phyloP scores from a whole-genome alignment of 2,113 vertebrate species.

The Baryphthengus martii region DNA sequence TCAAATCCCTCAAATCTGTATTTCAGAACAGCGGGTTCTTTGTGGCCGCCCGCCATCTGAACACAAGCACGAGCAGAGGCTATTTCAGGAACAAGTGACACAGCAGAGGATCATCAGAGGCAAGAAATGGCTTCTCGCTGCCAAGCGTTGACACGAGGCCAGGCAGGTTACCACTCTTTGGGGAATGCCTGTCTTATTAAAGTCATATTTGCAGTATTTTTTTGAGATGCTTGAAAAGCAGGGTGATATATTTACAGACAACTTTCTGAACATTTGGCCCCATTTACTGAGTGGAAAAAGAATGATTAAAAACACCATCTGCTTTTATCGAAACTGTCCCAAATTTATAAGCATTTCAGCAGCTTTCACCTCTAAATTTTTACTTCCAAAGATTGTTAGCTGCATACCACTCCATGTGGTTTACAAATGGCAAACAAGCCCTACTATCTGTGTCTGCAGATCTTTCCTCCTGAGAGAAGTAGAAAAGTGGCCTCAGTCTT shows the following conservation, averaged over 20 bases:
- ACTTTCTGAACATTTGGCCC: not conserved
- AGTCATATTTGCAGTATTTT: not conserved
- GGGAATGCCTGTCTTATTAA: not conserved
- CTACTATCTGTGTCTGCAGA: not conserved
- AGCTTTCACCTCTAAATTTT: not conserved
- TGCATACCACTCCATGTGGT: not conserved
- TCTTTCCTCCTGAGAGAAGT: not conserved
- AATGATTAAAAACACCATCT: slow-evolving; percentile 10
- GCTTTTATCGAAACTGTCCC: not conserved
- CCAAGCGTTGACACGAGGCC: not conserved
- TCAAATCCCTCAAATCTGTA: not conserved
- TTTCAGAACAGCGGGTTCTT: not conserved
- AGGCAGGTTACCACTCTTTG: not conserved
- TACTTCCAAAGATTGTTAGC: not conserved
- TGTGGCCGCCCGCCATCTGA: not conserved
- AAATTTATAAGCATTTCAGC: not conserved
- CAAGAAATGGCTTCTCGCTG: not conserved
- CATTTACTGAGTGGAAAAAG: not conserved
- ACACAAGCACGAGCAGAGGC: not conserved
- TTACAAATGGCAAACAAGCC: not conserved
- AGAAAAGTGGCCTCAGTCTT: not conserved
- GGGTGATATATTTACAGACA: not conserved
- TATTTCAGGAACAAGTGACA: slow-evolving; percentile 24
- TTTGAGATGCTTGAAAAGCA: not conserved
- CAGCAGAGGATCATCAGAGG: not conserved